A percentile compares a stretch with the other conserved stretches of the same genome.
phyloP scores from a whole-genome alignment of 1,140 invertebrate species.

The Drosophila pseudoananassae region DNA sequence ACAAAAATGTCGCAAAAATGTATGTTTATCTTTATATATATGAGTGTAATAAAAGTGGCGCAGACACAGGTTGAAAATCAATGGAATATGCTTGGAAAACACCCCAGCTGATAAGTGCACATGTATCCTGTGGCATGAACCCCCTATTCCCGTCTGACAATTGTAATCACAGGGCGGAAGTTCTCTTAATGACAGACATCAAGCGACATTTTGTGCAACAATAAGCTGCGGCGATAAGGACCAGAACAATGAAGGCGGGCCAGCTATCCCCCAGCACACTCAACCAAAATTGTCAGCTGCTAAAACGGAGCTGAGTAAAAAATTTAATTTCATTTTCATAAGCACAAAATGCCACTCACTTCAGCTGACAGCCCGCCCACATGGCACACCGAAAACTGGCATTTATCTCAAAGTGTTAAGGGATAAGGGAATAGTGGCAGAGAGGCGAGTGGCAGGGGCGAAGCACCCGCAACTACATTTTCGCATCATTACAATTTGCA shows the following conservation, averaged over 20 bases:
- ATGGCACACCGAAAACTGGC: conserved; percentile 21
- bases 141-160: conserved; percentile 4
- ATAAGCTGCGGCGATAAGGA: conserved; percentile 57
- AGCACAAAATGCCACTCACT: conserved; percentile 71
- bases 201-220: conserved; percentile 53
- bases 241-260: conserved; percentile 48
- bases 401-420: conserved; percentile 26
- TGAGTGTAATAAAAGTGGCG: conserved; percentile 13
- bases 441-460: neutral
- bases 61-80: conserved; percentile 61
- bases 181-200: conserved; percentile 57
- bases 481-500: conserved; percentile 74
- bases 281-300: conserved; percentile 22
- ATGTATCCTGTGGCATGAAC: conserved; percentile 18
- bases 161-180: conserved; percentile 62
- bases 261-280: conserved; percentile 2
- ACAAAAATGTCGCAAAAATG: conserved; percentile 18
- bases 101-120: conserved; percentile 31
- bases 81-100: conserved; percentile 85
- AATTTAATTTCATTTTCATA: conserved; percentile 76
- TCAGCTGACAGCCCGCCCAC: conserved; percentile 43
- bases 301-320: conserved; percentile 28
- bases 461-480: conserved; percentile 43
- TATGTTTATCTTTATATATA: neutral
- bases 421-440: conserved; percentile 3